A percentile compares a stretch with the other conserved stretches of the same genome.
phyloP scores from a whole-genome alignment of 2,113 vertebrate species.

The Argyrosomus japonicus region DNA sequence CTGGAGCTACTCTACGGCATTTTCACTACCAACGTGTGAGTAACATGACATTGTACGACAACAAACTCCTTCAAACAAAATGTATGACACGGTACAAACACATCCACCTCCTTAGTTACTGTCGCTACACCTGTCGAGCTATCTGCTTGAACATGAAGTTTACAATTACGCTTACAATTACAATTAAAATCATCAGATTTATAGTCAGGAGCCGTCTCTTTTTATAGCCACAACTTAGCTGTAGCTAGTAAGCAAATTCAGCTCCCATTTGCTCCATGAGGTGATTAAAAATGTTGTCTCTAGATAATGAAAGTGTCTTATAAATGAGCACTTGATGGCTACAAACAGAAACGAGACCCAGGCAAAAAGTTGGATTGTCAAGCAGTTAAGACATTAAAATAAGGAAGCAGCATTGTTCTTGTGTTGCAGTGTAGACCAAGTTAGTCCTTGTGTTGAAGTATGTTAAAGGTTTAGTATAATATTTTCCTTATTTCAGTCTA shows the following conservation, averaged over 20 bases:
- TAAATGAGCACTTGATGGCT: not conserved
- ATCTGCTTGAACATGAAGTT: not conserved
- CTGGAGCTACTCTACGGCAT: slow-evolving; percentile 96
- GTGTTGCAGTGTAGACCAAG: not conserved
- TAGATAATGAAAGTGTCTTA: not conserved
- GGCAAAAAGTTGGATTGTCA: not conserved
- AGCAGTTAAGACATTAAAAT: not conserved
- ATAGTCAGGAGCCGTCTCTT: not conserved
- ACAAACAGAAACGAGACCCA: not conserved
- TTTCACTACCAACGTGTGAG: slow-evolving; percentile 98
- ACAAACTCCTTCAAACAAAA: not conserved
- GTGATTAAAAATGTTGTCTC: not conserved
- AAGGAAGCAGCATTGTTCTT: not conserved
- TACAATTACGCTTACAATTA: not conserved
- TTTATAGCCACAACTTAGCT: not conserved
- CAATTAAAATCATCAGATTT: not conserved
- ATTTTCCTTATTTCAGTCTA: not conserved
- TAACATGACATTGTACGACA: slow-evolving; percentile 39
- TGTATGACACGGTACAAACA: not conserved
- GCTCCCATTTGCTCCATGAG: not conserved
- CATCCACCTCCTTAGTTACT: not conserved
- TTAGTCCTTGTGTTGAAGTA: not conserved
- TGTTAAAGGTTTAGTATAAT: not conserved
- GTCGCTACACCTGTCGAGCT: not conserved
- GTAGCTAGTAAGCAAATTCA: not conserved